Base-by-base conservation (phyloP, 2,113 vertebrate genomes). In the Trematocara variabile region DNA sequence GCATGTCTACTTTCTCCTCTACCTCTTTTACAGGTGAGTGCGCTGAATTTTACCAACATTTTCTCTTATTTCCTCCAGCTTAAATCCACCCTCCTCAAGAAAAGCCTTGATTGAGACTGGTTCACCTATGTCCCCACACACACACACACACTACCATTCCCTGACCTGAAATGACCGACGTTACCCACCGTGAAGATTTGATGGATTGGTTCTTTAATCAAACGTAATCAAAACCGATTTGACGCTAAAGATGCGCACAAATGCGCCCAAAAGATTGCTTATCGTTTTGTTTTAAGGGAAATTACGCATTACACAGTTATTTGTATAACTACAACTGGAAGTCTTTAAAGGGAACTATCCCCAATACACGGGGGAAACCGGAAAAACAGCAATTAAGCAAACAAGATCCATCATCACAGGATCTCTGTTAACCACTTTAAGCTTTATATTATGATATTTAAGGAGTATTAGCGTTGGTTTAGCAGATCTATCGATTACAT, bases 21-120 rank as follows among this genome's bases (percentile, higher is more conserved):
- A 81, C 84, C 33, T 88, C 89, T 87, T 53, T 77, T 5, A 80
- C 92, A 94, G 94, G 94, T 95, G 88, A 95, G 94, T 83, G 41
- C 8, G 25, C 70, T 16, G 20, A 58, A 77, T 58, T 75, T 30
- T 33, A 18, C 10, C 9, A 46, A 8, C 3, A 46, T 28, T 53
- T 16, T 9, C 2, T 14, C 7, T 8, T 20, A 7, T 56, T 37
- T 41, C 18, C 2, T 7, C 16, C 34, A 73, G 8, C 8, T 46
- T 48, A 46, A 73, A 73, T 46, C 22, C 34, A n/a, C 25, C 30
- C 68, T 75, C 18, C 25, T 8, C 11, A 73, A 73, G 22, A 73
- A 28, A 16, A 46, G 7, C 5, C 20, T 46, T 73, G 41, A 73
- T 28, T 46, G 41, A 16, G 41, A 46, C 13, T 46, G 20, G 22